These are phyloP conservation scores for Capitulum mitella DNA, from an alignment of 2,888 invertebrate species.

Conservation along the genomic window DNA sequence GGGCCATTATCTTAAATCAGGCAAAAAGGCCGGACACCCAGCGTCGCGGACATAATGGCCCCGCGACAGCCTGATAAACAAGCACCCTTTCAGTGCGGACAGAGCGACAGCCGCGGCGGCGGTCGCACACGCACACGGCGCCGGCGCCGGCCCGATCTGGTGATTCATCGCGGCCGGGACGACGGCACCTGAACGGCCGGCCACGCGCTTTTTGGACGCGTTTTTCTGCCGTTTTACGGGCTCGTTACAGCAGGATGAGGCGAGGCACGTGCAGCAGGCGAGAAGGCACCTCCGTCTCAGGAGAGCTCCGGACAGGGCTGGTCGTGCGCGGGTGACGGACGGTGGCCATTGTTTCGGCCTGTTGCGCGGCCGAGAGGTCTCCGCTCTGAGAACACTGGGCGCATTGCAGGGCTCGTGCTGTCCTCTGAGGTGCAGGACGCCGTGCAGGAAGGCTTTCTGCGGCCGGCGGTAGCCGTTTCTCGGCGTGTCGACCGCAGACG, in stretches of 20 bases:
- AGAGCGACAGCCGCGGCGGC: background rate
- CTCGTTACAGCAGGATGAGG: background rate
- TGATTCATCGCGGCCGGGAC: background rate
- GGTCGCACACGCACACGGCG: background rate
- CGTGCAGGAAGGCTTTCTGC: too few species aligned
- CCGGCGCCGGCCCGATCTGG: too few species aligned
- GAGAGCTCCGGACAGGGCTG: background rate
- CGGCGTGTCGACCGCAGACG: too few species aligned
- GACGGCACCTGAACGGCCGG: background rate
- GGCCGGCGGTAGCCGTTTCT: too few species aligned
- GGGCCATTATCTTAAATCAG: conserved; percentile 14
- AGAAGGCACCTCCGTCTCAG: background rate
- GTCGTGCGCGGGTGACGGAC: background rate
- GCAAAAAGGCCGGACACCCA: background rate
- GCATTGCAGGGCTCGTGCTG: too few species aligned
- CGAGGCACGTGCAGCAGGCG: background rate
- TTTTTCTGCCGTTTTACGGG: background rate
- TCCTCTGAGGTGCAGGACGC: too few species aligned
- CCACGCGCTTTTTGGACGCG: background rate
- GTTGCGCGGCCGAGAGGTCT: background rate
- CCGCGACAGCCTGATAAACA: background rate
- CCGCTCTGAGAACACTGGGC: background rate
- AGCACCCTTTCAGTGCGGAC: background rate
- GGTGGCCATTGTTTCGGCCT: background rate
- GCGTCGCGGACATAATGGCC: background rate